Conservation (phyloP, 2,888 invertebrate species). For the Lepidochrysops patricia region DNA sequence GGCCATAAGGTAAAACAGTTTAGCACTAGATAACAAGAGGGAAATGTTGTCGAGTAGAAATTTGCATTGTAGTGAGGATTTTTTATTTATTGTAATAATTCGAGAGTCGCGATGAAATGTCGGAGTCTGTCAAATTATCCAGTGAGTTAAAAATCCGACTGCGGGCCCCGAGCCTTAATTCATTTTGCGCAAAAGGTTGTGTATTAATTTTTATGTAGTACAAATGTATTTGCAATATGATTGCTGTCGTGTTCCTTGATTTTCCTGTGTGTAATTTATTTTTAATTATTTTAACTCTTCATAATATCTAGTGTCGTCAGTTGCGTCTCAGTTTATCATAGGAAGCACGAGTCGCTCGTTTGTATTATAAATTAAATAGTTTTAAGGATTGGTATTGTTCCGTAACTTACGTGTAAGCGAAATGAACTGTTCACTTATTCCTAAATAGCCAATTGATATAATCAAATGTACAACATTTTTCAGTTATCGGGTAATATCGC, state of each 20-base stretch:
- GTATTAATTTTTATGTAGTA: slow-evolving; percentile 74
- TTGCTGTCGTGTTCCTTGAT: slow-evolving; percentile 73
- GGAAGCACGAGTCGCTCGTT: slow-evolving; percentile 11
- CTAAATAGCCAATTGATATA: neutral
- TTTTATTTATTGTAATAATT: neutral
- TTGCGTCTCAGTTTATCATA: slow-evolving; percentile 19
- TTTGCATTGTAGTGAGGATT: neutral
- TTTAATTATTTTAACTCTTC: slow-evolving; percentile 51
- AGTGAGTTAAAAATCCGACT: neutral
- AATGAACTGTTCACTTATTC: neutral
- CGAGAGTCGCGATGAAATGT: neutral
- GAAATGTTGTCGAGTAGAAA: too few relatives aligned
- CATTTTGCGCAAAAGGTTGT: slow-evolving; percentile 74
- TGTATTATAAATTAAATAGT: slow-evolving; percentile 10
- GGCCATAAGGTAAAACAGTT: too few relatives aligned
- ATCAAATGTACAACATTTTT: slow-evolving; percentile 8
- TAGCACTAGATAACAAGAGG: too few relatives aligned
- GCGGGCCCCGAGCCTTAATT: slow-evolving; percentile 42
- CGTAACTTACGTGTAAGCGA: slow-evolving; percentile 7
- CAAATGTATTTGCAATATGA: slow-evolving; percentile 75
- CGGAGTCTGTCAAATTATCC: neutral
- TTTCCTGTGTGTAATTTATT: slow-evolving; percentile 67
- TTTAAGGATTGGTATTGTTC: slow-evolving; percentile 13
- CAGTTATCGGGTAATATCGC: slow-evolving; percentile 8
- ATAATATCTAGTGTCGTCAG: slow-evolving; percentile 46